Conservation (phyloP, 2,797 vertebrate species). For the Discoglossus pictus region DNA sequence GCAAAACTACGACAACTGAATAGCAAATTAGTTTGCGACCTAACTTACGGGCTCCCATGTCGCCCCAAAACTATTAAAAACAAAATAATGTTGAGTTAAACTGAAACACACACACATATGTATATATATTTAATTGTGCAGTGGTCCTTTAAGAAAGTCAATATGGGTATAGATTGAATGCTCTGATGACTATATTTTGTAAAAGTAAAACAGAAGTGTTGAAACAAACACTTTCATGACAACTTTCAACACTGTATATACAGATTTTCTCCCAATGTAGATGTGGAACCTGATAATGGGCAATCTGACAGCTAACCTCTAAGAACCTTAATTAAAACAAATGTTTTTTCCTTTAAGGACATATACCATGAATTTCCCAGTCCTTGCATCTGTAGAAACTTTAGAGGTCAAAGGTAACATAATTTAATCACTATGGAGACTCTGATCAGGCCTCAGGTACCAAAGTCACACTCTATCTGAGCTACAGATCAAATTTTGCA, state of each 20-base stretch:
- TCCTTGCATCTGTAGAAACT: slow-evolving; percentile 53
- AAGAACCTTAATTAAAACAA: slow-evolving; percentile 46
- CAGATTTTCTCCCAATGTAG: slow-evolving; percentile 22
- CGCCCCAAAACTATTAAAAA: too few species aligned
- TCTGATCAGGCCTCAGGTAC: slow-evolving; percentile 57
- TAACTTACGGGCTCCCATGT: too few species aligned
- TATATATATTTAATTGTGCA: too few species aligned
- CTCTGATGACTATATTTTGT: neutral
- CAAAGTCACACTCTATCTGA: slow-evolving; percentile 63
- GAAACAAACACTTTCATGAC: slow-evolving; percentile 14
- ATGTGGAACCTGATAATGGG: slow-evolving; percentile 25
- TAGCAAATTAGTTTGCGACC: too few species aligned
- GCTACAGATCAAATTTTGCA: slow-evolving; percentile 64
- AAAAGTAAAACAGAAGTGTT: slow-evolving; percentile 1
- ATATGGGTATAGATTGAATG: neutral
- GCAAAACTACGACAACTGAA: too few species aligned
- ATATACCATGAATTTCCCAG: slow-evolving; percentile 56
- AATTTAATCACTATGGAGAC: slow-evolving; percentile 59
- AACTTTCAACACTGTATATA: slow-evolving; percentile 23
- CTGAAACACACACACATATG: too few species aligned
- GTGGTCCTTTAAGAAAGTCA: slow-evolving; percentile 24
- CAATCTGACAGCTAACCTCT: slow-evolving; percentile 35
- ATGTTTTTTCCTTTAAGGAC: slow-evolving; percentile 58
- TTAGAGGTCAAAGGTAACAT: slow-evolving; percentile 66
- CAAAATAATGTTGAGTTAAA: too few species aligned